Percentiles rank a stretch among this genome's conserved stretches.
phyloP scores from a whole-genome alignment of 92 coral and sea anemone species.

The Porites divaricata region DNA sequence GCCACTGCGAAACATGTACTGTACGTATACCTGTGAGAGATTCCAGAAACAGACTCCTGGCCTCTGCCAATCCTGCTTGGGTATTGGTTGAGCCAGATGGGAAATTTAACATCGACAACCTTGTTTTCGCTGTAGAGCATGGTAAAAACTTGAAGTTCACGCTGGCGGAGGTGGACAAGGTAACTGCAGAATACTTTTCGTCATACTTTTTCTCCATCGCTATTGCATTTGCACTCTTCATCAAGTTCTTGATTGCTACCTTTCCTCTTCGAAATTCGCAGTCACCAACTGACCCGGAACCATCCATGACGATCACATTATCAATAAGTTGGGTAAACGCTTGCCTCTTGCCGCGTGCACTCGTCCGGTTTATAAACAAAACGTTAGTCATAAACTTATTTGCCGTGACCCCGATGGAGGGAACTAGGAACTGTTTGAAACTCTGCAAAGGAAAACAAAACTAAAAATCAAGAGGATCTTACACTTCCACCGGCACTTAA shows the following conservation, averaged over 20 bases:
- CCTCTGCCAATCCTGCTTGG: slow-evolving; percentile 26
- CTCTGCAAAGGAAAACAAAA: not conserved
- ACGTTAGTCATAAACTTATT: slow-evolving; percentile 1
- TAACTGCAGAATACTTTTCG: slow-evolving; percentile 22
- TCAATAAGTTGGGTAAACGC: too few relatives aligned
- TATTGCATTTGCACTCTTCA: not conserved
- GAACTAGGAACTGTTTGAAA: slow-evolving; percentile 26
- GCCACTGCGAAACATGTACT: too few relatives aligned
- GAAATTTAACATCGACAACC: not conserved
- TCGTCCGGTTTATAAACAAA: too few relatives aligned
- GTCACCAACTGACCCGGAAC: slow-evolving; percentile 26
- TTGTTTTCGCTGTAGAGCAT: not conserved
- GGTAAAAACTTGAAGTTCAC: slow-evolving; percentile 14
- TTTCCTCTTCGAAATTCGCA: slow-evolving; percentile 33
- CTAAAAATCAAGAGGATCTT: too few relatives aligned
- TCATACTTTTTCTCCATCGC: not conserved
- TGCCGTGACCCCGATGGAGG: slow-evolving; percentile 1
- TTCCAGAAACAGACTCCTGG: not conserved
- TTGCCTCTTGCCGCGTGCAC: too few relatives aligned
- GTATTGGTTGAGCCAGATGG: slow-evolving; percentile 15
- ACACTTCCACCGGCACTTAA: too few relatives aligned
- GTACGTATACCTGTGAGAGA: too few relatives aligned
- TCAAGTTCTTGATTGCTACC: slow-evolving; percentile 7
- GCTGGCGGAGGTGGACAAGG: slow-evolving; percentile 6
- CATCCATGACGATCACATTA: slow-evolving; percentile 7